phyloP scores from a whole-genome alignment of 2,888 invertebrate genomes.

The Schizaphis graminum region DNA sequence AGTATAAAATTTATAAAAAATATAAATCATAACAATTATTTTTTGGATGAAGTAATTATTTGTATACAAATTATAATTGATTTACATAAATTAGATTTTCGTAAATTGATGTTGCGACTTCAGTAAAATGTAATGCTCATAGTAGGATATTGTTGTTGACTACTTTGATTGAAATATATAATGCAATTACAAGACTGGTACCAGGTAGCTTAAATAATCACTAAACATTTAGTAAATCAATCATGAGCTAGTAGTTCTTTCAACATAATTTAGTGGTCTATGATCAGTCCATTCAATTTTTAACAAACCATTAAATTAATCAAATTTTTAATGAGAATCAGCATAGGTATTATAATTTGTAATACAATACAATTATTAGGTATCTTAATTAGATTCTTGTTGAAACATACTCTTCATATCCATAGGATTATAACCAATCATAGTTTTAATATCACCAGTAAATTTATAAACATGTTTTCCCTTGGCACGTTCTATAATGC shows the following conservation, averaged over 20 bases:
- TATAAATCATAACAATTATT: too few species aligned
- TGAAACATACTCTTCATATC: constrained; percentile 55
- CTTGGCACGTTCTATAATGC: constrained; percentile 44
- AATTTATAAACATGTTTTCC: constrained; percentile 56
- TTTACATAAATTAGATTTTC: too few species aligned
- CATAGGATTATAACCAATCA: constrained; percentile 59
- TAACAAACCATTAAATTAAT: not conserved
- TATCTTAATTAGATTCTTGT: constrained; percentile 15
- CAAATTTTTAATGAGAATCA: not conserved
- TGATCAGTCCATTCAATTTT: not conserved
- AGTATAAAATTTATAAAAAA: too few species aligned
- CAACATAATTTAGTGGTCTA: not conserved
- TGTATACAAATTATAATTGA: too few species aligned
- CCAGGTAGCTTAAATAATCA: not conserved
- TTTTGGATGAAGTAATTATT: too few species aligned
- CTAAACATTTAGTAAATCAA: not conserved
- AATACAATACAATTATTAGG: not conserved
- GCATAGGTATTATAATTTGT: not conserved
- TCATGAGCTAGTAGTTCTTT: not conserved
- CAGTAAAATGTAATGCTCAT: not conserved
- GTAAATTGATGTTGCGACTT: too few species aligned
- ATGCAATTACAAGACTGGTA: not conserved
- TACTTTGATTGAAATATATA: not conserved
- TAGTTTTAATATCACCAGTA: constrained; percentile 28
- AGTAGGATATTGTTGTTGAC: not conserved